A percentile compares a stretch with the other conserved stretches of the same genome.
Evolutionary conservation across 2,797 vertebrate genomes (phyloP).

Genomic region (Prunella strophiata): DNA sequence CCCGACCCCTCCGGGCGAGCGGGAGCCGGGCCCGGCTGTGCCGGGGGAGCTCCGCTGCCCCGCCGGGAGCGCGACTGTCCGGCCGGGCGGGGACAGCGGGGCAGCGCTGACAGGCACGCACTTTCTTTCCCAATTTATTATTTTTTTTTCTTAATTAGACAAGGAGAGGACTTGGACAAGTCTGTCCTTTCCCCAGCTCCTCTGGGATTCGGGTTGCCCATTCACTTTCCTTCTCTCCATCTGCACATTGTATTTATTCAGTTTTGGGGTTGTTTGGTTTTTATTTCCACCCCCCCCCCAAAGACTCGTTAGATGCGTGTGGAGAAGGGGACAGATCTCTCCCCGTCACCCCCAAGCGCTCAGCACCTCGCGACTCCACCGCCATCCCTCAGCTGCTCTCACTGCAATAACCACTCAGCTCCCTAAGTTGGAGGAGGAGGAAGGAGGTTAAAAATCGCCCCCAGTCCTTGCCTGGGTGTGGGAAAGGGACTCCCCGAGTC

Average conservation of each 20-base stretch:
- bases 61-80: not conserved
- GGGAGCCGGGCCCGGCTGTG: not conserved
- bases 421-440: not conserved
- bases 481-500: not conserved
- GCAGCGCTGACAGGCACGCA: not conserved
- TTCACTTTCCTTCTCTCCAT: not conserved
- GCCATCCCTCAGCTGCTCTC: not conserved
- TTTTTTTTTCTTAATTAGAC: not conserved
- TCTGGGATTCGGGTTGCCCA: not conserved
- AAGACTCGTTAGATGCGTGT: not conserved
- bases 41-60: not conserved
- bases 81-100: not conserved
- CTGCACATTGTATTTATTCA: not conserved
- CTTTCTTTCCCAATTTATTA: not conserved
- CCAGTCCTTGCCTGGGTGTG: not conserved
- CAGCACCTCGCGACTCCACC: not conserved
- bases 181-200: not conserved
- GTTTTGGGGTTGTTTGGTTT: not conserved
- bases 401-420: not conserved
- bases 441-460: not conserved
- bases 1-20: accelerated
- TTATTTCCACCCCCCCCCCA: not conserved
- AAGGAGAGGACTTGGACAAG: not conserved
- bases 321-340: not conserved
- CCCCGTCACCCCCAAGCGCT: not conserved